Conservation (phyloP, 1,140 invertebrate species). For the Trachelipus rathkii region DNA sequence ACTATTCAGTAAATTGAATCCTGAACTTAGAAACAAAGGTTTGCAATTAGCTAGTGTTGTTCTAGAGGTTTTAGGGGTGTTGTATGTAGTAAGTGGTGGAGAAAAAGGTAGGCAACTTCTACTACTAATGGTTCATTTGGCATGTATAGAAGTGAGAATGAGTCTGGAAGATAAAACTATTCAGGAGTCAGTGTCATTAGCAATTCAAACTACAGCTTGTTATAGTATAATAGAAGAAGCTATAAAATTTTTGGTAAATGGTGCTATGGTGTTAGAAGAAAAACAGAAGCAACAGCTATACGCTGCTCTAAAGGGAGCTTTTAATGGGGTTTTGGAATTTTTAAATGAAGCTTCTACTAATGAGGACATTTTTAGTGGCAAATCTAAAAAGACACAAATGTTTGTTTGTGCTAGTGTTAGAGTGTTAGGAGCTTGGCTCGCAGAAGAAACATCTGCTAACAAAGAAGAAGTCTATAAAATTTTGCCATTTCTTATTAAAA, state of each 20-base stretch:
- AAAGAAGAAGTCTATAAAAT: conserved; percentile 70
- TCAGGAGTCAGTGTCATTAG: conserved; percentile 67
- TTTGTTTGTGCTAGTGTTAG: conserved; percentile 63
- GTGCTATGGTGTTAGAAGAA: conserved; percentile 71
- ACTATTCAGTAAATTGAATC: conserved; percentile 76
- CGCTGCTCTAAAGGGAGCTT: conserved; percentile 74
- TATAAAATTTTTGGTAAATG: conserved; percentile 73
- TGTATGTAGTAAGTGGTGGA: conserved; percentile 45
- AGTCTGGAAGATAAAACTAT: conserved; percentile 75
- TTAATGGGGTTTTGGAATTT: conserved; percentile 72
- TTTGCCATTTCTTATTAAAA: conserved; percentile 50
- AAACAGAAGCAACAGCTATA: conserved; percentile 86
- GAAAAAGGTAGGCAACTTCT: conserved; percentile 67
- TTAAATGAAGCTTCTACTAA: conserved; percentile 59
- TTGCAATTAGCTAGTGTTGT: conserved; percentile 73
- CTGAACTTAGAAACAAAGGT: conserved; percentile 79
- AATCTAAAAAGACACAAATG: conserved; percentile 37
- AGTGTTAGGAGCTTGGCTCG: conserved; percentile 79
- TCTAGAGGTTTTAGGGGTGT: conserved; percentile 69
- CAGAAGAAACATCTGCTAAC: conserved; percentile 86
- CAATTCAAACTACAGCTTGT: conserved; percentile 67
- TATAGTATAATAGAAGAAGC: conserved; percentile 77
- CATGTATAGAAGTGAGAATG: conserved; percentile 87
- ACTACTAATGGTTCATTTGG: conserved; percentile 74
- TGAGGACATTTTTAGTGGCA: conserved; percentile 37